These are phyloP conservation scores for Cuculus canorus DNA, from an alignment of 2,797 vertebrate species.

Conservation along the genomic window DNA sequence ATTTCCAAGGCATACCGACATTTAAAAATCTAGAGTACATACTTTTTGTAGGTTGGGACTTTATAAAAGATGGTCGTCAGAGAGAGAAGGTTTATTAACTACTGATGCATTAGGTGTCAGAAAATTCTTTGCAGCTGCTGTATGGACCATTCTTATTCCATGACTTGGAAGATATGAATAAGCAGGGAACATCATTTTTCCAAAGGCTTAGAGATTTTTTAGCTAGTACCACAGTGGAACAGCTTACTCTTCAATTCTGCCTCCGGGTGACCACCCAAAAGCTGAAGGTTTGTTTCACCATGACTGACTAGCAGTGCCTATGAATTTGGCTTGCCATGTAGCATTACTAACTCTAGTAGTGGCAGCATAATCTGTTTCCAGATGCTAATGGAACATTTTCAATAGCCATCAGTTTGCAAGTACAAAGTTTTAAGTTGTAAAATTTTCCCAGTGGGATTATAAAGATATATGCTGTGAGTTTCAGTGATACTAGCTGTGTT, in stretches of 20 bases:
- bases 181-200: not conserved
- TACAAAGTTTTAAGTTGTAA: not conserved
- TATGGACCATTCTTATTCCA: not conserved
- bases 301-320: not conserved
- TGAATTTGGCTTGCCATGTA: not conserved
- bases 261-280: not conserved
- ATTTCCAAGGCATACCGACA: slow-evolving; percentile 86
- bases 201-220: not conserved
- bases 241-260: not conserved
- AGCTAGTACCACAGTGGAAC: not conserved
- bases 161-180: not conserved
- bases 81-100: slow-evolving; percentile 65
- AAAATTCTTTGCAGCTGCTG: not conserved
- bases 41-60: slow-evolving; percentile 72
- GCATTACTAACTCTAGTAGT: not conserved
- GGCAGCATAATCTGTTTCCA: not conserved
- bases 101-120: not conserved
- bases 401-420: not conserved
- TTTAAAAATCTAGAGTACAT: slow-evolving; percentile 85
- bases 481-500: not conserved
- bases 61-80: slow-evolving; percentile 19
- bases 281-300: not conserved
- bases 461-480: not conserved
- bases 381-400: not conserved
- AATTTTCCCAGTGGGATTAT: not conserved